Percentiles rank a stretch among this genome's conserved stretches.
Evolutionary conservation across 2,113 vertebrate species (phyloP).

Genomic region (Nicator chloris): DNA sequence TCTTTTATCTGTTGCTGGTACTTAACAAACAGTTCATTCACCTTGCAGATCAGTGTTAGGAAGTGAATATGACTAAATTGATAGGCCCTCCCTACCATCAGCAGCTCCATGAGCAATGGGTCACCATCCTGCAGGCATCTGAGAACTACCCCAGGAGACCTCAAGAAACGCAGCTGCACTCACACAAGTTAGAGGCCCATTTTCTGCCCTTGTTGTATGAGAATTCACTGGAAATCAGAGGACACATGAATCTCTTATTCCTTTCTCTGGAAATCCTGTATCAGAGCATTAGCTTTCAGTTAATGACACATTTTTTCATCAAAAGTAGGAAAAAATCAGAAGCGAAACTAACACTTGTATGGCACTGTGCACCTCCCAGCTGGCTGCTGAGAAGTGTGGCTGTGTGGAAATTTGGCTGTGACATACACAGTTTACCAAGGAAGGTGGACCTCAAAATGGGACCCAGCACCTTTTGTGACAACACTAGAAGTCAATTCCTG

Average conservation of each 20-base stretch:
- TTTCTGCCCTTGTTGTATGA: neutral
- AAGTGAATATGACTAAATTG: neutral
- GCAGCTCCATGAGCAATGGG: neutral
- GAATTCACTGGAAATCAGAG: neutral
- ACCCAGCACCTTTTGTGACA: neutral
- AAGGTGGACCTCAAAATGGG: neutral
- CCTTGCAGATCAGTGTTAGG: neutral
- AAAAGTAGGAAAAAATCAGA: neutral
- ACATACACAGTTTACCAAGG: neutral
- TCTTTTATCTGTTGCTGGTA: neutral
- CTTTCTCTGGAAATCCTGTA: neutral
- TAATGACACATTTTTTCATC: neutral
- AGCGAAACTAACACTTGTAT: neutral
- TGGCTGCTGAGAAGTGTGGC: rapidly evolving
- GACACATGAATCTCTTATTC: neutral
- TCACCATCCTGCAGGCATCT: neutral
- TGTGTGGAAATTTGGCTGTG: neutral
- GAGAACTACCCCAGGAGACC: neutral
- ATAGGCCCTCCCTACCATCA: neutral
- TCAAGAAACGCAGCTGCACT: neutral
- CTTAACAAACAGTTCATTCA: neutral
- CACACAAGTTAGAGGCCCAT: neutral
- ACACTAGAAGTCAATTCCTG: neutral
- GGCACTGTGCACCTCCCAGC: neutral
- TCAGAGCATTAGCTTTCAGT: neutral